Conservation (phyloP, 2,888 invertebrate genomes). For the Pocota personata region DNA sequence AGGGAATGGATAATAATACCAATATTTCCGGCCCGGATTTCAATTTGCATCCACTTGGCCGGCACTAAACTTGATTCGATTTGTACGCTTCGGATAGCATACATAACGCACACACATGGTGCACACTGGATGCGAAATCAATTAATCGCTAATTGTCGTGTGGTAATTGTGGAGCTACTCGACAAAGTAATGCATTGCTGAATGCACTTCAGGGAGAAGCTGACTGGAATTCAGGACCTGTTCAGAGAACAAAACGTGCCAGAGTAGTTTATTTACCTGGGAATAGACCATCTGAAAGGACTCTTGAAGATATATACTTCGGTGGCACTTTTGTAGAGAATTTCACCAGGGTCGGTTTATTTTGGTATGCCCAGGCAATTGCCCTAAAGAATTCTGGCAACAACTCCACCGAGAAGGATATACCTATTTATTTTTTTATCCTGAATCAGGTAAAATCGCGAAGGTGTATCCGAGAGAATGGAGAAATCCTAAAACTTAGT, state of each 20-base stretch:
- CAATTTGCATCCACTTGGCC: slow-evolving; percentile 59
- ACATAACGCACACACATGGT: neutral
- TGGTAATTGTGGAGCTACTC: slow-evolving; percentile 73
- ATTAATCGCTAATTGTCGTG: slow-evolving; percentile 76
- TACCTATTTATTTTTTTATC: slow-evolving; percentile 8
- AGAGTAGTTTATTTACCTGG: slow-evolving; percentile 59
- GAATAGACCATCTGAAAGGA: slow-evolving; percentile 5
- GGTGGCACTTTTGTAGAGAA: slow-evolving; percentile 28
- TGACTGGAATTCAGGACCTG: slow-evolving; percentile 34
- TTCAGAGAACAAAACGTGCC: slow-evolving; percentile 53
- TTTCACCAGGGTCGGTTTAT: neutral
- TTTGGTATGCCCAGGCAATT: slow-evolving; percentile 22
- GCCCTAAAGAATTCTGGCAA: slow-evolving; percentile 2
- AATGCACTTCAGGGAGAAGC: slow-evolving; percentile 18
- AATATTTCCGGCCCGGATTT: slow-evolving; percentile 65
- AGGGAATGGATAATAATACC: slow-evolving; percentile 35
- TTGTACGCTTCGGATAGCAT: neutral
- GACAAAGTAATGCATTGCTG: slow-evolving; percentile 40
- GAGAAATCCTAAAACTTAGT: slow-evolving; percentile 2
- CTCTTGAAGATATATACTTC: slow-evolving; percentile 22
- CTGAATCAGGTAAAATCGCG: slow-evolving; percentile 51
- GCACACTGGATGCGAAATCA: slow-evolving; percentile 72
- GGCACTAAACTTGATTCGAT: slow-evolving; percentile 38
- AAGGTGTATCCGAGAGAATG: slow-evolving; percentile 1
- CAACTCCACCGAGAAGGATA: neutral